These are phyloP conservation scores for Strigamia crassipes DNA, from an alignment of 2,888 invertebrate genomes.

Conservation along the genomic window DNA sequence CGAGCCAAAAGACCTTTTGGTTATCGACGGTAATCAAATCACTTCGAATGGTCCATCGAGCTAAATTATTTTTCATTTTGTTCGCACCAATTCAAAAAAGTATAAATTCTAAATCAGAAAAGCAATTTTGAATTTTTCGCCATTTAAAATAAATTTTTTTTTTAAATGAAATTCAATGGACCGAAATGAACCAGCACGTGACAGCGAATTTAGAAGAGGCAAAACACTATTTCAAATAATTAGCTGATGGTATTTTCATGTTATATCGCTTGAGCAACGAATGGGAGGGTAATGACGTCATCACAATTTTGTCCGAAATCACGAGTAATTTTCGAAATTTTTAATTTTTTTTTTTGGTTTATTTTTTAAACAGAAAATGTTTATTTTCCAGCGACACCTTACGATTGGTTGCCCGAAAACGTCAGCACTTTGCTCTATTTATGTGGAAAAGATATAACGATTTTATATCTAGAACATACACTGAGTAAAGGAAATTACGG, in stretches of 20 bases:
- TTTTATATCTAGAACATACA: neutral
- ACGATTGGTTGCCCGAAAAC: conserved; percentile 1
- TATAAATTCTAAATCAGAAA: conserved; percentile 49
- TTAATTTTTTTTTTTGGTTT: neutral
- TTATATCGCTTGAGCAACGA: neutral
- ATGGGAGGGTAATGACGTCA: neutral
- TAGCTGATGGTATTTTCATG: neutral
- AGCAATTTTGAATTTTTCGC: neutral
- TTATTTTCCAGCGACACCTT: neutral
- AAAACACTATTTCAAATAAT: neutral
- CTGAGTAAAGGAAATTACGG: neutral
- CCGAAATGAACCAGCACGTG: neutral
- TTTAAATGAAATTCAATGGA: conserved; percentile 15
- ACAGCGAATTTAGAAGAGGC: neutral
- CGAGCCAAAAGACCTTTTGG: conserved; percentile 54
- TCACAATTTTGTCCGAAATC: neutral
- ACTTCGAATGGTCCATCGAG: conserved; percentile 58
- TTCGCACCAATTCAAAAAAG: conserved; percentile 56
- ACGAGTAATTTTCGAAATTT: neutral
- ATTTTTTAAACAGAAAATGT: neutral
- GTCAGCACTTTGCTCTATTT: neutral
- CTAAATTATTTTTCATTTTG: conserved; percentile 57
- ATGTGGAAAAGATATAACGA: neutral
- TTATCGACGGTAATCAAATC: conserved; percentile 57
- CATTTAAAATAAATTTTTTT: too few relatives aligned